Evolutionary conservation across 2,888 invertebrate genomes (phyloP).

Genomic region (Leucophenga montana): DNA sequence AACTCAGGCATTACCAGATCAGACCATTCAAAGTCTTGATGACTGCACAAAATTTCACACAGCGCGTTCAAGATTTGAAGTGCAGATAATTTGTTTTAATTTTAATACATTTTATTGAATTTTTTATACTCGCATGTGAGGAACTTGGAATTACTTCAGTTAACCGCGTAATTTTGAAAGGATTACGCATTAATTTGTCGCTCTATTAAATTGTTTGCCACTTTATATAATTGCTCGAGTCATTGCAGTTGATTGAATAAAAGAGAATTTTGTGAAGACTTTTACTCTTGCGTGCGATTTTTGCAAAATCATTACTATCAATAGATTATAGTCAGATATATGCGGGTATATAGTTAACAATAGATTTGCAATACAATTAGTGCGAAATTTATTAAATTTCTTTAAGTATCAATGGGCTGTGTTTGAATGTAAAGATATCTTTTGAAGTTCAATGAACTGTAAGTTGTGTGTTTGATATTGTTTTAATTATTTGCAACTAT

Average conservation of each 20-base stretch:
- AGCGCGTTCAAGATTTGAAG: slow-evolving; percentile 42
- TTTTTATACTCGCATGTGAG: neutral
- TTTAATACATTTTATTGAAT: slow-evolving; percentile 9
- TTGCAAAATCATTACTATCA: too few species aligned
- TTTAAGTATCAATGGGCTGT: slow-evolving; percentile 19
- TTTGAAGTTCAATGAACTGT: slow-evolving; percentile 40
- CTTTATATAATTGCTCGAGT: neutral
- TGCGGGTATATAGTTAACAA: too few species aligned
- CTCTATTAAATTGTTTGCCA: too few species aligned
- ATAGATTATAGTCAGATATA: too few species aligned
- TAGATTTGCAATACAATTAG: too few species aligned
- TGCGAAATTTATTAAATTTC: too few species aligned
- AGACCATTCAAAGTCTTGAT: neutral
- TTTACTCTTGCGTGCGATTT: too few species aligned
- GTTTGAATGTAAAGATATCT: neutral
- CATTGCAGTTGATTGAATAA: slow-evolving; percentile 14
- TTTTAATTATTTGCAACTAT: too few species aligned
- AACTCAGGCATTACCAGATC: neutral
- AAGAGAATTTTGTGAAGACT: slow-evolving; percentile 38
- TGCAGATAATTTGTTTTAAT: slow-evolving; percentile 39
- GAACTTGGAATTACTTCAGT: too few species aligned
- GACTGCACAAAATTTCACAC: slow-evolving; percentile 51
- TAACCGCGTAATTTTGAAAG: too few species aligned
- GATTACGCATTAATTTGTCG: too few species aligned
- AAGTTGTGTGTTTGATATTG: neutral